These are phyloP conservation scores for Diaphora mendica DNA, from an alignment of 2,888 invertebrate genomes.

Conservation along the genomic window DNA sequence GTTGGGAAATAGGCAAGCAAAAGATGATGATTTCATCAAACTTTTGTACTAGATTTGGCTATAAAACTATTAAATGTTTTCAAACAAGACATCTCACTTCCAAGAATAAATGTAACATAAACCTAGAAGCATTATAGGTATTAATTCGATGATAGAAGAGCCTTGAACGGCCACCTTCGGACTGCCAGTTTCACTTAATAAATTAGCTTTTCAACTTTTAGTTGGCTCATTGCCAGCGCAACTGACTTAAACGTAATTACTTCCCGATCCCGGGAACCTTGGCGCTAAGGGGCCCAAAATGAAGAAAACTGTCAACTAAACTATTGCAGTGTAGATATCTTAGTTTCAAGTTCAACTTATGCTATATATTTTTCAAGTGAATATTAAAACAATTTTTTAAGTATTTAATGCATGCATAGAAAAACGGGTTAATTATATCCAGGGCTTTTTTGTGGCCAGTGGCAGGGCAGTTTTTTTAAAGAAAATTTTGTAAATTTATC, in stretches of 20 bases:
- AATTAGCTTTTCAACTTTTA: constrained; percentile 28
- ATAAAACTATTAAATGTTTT: too few species aligned
- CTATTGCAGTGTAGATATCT: not conserved
- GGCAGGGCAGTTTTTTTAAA: too few species aligned
- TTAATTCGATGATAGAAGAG: constrained; percentile 15
- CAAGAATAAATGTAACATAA: not conserved
- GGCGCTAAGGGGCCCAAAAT: constrained; percentile 8
- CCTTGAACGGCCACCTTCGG: constrained; percentile 12
- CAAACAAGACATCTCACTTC: not conserved
- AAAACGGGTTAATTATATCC: too few species aligned
- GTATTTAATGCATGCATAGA: too few species aligned
- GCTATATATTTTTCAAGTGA: too few species aligned
- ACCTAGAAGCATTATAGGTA: constrained; percentile 1
- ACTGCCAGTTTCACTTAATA: constrained; percentile 23
- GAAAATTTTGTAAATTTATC: too few species aligned
- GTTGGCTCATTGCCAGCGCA: constrained; percentile 35
- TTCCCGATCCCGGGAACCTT: constrained; percentile 20
- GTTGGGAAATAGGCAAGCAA: too few species aligned
- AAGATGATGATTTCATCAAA: too few species aligned
- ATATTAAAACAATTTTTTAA: too few species aligned
- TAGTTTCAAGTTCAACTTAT: not conserved
- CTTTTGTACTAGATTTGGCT: too few species aligned
- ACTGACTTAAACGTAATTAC: constrained; percentile 39
- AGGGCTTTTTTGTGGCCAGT: too few species aligned
- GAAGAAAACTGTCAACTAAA: constrained; percentile 20